Conservation (phyloP, 2,113 vertebrate species). For the Melanocharis versteri region DNA sequence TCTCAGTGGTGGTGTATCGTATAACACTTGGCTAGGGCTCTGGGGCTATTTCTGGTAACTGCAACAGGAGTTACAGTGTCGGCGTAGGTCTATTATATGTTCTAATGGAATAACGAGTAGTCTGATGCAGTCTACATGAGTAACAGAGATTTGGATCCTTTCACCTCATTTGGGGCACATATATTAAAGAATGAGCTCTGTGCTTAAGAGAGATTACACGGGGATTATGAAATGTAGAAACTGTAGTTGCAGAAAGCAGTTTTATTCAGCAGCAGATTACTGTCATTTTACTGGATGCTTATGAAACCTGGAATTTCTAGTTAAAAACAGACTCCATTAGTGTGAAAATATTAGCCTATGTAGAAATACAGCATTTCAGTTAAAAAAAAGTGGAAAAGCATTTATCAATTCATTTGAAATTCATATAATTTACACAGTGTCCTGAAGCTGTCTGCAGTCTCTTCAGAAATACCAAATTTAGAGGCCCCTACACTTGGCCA, state of each 20-base stretch:
- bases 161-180: background rate
- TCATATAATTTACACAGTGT: background rate
- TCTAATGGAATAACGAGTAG: background rate
- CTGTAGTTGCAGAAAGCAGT: background rate
- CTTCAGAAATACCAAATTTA: background rate
- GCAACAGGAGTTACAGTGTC: background rate
- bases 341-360: background rate
- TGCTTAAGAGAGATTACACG: background rate
- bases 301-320: background rate
- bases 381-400: background rate
- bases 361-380: background rate
- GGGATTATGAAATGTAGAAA: slow-evolving; percentile 2
- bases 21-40: background rate
- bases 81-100: background rate
- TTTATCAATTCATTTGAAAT: background rate
- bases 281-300: slow-evolving; percentile 1
- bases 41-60: slow-evolving; percentile 5
- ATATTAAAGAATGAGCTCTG: background rate
- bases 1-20: background rate
- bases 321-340: background rate
- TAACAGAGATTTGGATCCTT: background rate
- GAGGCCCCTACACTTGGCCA: background rate
- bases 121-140: background rate
- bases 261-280: slow-evolving; percentile 29
- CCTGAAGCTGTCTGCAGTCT: background rate